These are phyloP conservation scores for Camponotus floridanus DNA, from an alignment of 1,140 invertebrate species.

Conservation along the genomic window DNA sequence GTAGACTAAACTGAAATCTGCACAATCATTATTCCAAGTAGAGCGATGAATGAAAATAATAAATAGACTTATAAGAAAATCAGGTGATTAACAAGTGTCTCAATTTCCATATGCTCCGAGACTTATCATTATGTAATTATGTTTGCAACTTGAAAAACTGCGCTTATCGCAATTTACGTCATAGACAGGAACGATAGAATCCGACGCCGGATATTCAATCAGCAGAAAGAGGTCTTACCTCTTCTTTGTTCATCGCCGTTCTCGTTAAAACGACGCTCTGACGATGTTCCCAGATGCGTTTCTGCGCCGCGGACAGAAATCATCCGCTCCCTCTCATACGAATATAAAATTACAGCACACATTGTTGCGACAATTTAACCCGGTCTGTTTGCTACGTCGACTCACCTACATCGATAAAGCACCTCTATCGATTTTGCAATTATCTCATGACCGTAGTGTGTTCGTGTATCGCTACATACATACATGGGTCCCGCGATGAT, in stretches of 20 bases:
- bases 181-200: no score
- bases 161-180: no score
- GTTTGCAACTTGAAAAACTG: constrained; percentile 4
- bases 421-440: constrained; percentile 49
- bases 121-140: neutral
- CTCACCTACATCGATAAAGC: neutral
- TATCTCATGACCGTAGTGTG: neutral
- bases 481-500: neutral
- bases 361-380: constrained; percentile 21
- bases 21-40: neutral
- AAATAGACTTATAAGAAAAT: neutral
- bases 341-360: constrained; percentile 35
- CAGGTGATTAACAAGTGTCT: neutral
- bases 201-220: constrained; percentile 52
- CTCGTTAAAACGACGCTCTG: neutral
- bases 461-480: neutral
- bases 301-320: neutral
- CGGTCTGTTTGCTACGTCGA: neutral
- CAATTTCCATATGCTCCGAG: neutral
- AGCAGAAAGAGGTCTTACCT: constrained; percentile 34
- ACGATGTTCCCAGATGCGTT: neutral
- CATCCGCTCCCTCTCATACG: neutral
- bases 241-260: neutral
- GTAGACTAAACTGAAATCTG: neutral
- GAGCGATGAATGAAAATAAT: neutral